Conservation (phyloP, 1,140 invertebrate species). For the Trichoplusia ni region DNA sequence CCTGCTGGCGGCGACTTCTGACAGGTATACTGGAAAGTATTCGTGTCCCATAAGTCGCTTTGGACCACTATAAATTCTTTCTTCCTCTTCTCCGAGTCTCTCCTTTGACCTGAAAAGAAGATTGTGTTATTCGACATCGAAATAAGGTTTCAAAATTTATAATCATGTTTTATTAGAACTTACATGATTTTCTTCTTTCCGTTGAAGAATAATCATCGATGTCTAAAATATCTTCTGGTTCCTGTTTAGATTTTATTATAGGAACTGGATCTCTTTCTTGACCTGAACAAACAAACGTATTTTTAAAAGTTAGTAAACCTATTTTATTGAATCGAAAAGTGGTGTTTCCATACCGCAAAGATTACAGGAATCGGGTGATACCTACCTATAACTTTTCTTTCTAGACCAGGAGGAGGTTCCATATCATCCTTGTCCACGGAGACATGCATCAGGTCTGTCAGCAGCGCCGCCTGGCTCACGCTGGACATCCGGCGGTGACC, state of each 20-base stretch:
- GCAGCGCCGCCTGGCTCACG: slow-evolving; percentile 59
- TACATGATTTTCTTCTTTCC: slow-evolving; percentile 74
- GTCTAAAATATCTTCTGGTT: slow-evolving; percentile 74
- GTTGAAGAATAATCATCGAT: slow-evolving; percentile 70
- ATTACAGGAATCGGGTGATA: too few relatives aligned
- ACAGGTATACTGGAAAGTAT: slow-evolving; percentile 82
- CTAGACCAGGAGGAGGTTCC: slow-evolving; percentile 51
- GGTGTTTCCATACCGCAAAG: too few relatives aligned
- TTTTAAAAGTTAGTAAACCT: too few relatives aligned
- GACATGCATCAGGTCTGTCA: slow-evolving; percentile 63
- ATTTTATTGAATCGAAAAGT: too few relatives aligned
- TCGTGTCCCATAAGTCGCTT: slow-evolving; percentile 84
- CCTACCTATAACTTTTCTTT: slow-evolving; percentile 65
- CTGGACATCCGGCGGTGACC: slow-evolving; percentile 70
- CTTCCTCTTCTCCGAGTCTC: slow-evolving; percentile 80
- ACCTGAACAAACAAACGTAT: slow-evolving; percentile 36
- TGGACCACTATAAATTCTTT: slow-evolving; percentile 84
- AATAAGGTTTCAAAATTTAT: not conserved
- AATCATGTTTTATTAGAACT: slow-evolving; percentile 33
- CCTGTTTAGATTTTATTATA: slow-evolving; percentile 63
- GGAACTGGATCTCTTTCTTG: slow-evolving; percentile 65
- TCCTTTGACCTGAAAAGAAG: slow-evolving; percentile 69
- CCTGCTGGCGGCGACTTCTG: slow-evolving; percentile 80
- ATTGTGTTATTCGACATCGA: not conserved
- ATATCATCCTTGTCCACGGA: slow-evolving; percentile 55